A percentile compares a stretch with the other conserved stretches of the same genome.
Conservation (phyloP, 2,797 vertebrate species). For the Enteromius viviparus region DNA sequence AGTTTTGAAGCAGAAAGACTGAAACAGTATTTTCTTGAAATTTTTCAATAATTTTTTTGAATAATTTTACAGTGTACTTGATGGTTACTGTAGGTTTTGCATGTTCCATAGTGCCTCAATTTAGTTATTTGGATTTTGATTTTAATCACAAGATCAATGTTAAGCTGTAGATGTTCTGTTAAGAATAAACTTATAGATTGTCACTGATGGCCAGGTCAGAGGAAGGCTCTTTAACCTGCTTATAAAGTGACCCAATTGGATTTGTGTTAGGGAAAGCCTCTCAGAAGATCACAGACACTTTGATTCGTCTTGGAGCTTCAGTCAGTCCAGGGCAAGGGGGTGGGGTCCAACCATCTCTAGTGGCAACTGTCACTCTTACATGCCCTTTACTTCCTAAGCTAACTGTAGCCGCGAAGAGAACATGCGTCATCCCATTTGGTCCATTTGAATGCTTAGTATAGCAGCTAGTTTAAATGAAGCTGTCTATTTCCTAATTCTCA, state of each 20-base stretch:
- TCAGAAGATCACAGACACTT: conserved; percentile 63
- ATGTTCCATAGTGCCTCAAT: not conserved
- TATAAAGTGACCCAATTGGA: conserved; percentile 59
- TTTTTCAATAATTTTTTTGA: not conserved
- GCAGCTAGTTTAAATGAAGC: conserved; percentile 44
- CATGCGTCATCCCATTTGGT: conserved; percentile 43
- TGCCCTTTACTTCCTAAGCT: conserved; percentile 30
- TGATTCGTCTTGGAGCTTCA: conserved; percentile 46
- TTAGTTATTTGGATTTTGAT: not conserved
- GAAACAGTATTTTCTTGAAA: not conserved
- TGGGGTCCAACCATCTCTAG: conserved; percentile 17
- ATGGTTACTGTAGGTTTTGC: not conserved
- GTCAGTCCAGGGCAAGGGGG: conserved; percentile 47
- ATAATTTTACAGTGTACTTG: not conserved
- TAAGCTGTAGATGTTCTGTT: conserved; percentile 25
- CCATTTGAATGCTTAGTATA: conserved; percentile 39
- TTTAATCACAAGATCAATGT: conserved; percentile 38
- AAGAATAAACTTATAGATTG: conserved; percentile 34
- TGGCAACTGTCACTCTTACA: conserved; percentile 30
- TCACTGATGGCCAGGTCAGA: conserved; percentile 39
- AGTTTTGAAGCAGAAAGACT: not conserved
- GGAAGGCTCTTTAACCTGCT: conserved; percentile 58
- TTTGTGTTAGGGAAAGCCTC: conserved; percentile 60
- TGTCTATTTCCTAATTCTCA: conserved; percentile 17
- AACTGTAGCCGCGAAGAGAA: conserved; percentile 10